Percentiles rank a stretch among this genome's conserved stretches.
phyloP scores from a whole-genome alignment of 2,888 invertebrate species.

The Nephrotoma flavescens region DNA sequence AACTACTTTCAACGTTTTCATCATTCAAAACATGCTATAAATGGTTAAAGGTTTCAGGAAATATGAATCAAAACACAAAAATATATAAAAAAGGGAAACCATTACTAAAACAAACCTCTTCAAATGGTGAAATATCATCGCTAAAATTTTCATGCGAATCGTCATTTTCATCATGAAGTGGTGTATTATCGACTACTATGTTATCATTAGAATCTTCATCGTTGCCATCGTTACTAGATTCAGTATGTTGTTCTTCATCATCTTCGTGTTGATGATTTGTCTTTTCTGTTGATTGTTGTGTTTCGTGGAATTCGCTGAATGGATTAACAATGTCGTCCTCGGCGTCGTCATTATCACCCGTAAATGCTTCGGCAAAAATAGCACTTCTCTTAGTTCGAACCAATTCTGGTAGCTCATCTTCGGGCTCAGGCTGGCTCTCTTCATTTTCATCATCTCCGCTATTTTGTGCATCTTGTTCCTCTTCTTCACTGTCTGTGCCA shows the following conservation, averaged over 20 bases:
- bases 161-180: constrained; percentile 8
- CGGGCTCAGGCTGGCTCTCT: constrained; percentile 12
- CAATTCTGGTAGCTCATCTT: not conserved
- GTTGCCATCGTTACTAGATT: constrained; percentile 10
- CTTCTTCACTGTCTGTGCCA: constrained; percentile 20
- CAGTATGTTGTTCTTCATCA: constrained; percentile 11
- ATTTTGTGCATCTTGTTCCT: constrained; percentile 20
- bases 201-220: constrained; percentile 21
- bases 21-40: not conserved
- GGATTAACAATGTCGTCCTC: constrained; percentile 14
- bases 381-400: not conserved
- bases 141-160: not conserved
- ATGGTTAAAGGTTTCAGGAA: not conserved
- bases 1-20: not conserved
- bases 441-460: constrained; percentile 17
- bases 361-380: not conserved
- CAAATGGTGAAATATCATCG: constrained; percentile 32
- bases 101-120: constrained; percentile 29
- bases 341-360: constrained; percentile 19
- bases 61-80: not conserved
- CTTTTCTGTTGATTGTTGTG: not conserved
- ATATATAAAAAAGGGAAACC: not conserved
- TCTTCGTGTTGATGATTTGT: constrained; percentile 13
- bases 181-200: constrained; percentile 16
- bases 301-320: constrained; percentile 12